Conservation (phyloP, 2,113 vertebrate species). For the Pituophis catenifer region DNA sequence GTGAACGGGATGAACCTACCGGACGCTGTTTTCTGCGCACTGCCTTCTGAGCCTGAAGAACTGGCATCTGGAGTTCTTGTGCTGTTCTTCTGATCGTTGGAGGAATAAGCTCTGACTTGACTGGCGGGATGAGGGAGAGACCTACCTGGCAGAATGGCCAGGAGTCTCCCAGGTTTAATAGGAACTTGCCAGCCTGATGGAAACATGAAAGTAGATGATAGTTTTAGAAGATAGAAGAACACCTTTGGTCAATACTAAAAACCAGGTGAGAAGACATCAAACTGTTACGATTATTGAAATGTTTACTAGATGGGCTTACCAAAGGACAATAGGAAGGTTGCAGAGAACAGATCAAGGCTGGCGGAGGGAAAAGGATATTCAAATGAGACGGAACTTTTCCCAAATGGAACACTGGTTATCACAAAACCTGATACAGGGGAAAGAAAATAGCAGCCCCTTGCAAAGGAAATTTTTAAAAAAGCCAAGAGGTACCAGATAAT, state of each 20-base stretch:
- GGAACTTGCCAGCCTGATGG: conserved; percentile 77
- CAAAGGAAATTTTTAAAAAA: neutral
- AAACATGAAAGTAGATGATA: neutral
- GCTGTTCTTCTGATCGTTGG: conserved; percentile 71
- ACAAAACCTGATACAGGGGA: neutral
- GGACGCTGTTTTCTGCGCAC: conserved; percentile 44
- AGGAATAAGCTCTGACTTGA: conserved; percentile 82
- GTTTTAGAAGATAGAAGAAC: neutral
- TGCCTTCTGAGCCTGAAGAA: conserved; percentile 38
- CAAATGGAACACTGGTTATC: neutral
- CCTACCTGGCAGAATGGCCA: conserved; percentile 66
- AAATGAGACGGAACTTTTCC: neutral
- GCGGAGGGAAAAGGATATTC: neutral
- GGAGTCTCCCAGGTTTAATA: conserved; percentile 66
- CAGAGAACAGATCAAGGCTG: neutral
- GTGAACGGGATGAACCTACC: conserved; percentile 46
- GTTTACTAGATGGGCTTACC: neutral
- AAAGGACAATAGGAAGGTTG: neutral
- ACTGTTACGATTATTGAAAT: neutral
- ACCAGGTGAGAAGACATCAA: neutral
- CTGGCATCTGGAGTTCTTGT: conserved; percentile 55
- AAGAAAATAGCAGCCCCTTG: neutral
- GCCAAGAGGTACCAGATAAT: neutral
- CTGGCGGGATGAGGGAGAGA: conserved; percentile 67
- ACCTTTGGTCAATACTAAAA: neutral